Percentiles rank a stretch among this genome's conserved stretches.
phyloP scores from a whole-genome alignment of 2,113 vertebrate species.

The Saccopteryx bilineata region DNA sequence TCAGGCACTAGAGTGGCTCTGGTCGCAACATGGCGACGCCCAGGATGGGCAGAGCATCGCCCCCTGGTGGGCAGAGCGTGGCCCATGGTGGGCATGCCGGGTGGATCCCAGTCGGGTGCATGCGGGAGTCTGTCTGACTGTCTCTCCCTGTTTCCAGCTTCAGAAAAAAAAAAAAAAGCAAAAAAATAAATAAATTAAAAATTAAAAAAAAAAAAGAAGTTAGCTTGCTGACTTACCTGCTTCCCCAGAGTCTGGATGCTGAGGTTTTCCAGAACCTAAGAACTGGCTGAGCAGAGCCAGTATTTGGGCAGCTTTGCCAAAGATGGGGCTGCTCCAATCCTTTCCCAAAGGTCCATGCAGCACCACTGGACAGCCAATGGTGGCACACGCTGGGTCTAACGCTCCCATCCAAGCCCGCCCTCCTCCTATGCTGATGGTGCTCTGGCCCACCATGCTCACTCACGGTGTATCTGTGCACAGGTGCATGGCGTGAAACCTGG shows the following conservation, averaged over 20 bases:
- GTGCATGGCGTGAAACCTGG: not conserved
- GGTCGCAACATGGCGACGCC: too few species aligned
- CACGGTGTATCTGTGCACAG: not conserved
- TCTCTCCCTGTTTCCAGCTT: too few species aligned
- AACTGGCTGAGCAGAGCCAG: not conserved
- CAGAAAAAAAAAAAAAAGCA: too few species aligned
- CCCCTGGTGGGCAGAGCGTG: too few species aligned
- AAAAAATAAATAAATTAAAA: too few species aligned
- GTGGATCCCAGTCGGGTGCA: too few species aligned
- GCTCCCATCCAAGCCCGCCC: not conserved
- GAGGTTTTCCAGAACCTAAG: not conserved
- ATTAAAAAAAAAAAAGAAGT: not conserved
- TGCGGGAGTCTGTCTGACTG: too few species aligned
- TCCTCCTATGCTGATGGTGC: not conserved
- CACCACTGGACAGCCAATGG: not conserved
- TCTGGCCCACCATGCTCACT: not conserved
- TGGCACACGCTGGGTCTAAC: not conserved
- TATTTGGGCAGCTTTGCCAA: not conserved
- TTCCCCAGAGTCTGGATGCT: not conserved
- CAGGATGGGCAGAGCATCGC: too few species aligned
- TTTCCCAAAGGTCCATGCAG: not conserved
- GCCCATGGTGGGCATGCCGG: too few species aligned
- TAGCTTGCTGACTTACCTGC: not conserved
- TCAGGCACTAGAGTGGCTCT: too few species aligned
- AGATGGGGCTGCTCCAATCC: not conserved